Evolutionary conservation across 2,888 invertebrate genomes (phyloP).

Genomic region (Epicampocera succincta): DNA sequence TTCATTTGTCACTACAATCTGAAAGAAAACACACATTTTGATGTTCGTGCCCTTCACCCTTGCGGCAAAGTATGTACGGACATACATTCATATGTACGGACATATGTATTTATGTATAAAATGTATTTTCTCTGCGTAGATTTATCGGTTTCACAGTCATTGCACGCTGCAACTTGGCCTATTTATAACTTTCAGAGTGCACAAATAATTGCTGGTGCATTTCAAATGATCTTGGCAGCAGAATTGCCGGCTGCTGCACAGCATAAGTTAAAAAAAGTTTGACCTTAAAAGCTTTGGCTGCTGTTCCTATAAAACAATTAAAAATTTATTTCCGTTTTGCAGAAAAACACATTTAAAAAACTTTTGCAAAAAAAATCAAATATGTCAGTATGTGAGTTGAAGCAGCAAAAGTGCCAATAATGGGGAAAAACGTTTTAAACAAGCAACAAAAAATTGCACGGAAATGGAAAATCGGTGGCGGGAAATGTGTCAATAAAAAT

Average conservation of each 20-base stretch:
- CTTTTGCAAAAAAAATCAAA: constrained; percentile 44
- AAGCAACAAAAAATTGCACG: constrained; percentile 7
- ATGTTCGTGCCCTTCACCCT: no score
- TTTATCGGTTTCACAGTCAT: neutral
- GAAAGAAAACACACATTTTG: no score
- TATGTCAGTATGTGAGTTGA: neutral
- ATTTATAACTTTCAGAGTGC: constrained; percentile 1
- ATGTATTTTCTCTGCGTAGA: no score
- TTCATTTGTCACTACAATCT: no score
- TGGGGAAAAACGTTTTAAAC: neutral
- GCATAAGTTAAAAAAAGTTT: constrained; percentile 30
- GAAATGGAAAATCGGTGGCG: constrained; percentile 46
- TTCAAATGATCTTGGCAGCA: constrained; percentile 2
- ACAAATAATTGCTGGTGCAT: constrained; percentile 1
- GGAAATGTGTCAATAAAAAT: constrained; percentile 7
- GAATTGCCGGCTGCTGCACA: neutral
- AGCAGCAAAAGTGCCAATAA: constrained; percentile 25
- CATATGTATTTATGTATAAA: no score
- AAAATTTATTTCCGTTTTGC: constrained; percentile 55
- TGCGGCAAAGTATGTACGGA: no score
- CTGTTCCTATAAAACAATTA: constrained; percentile 52
- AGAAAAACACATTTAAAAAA: constrained; percentile 37
- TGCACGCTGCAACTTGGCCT: neutral
- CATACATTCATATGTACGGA: no score
- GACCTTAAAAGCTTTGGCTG: constrained; percentile 48